Evolutionary conservation across 2,113 vertebrate genomes (phyloP).

Genomic region (Furnarius figulus): DNA sequence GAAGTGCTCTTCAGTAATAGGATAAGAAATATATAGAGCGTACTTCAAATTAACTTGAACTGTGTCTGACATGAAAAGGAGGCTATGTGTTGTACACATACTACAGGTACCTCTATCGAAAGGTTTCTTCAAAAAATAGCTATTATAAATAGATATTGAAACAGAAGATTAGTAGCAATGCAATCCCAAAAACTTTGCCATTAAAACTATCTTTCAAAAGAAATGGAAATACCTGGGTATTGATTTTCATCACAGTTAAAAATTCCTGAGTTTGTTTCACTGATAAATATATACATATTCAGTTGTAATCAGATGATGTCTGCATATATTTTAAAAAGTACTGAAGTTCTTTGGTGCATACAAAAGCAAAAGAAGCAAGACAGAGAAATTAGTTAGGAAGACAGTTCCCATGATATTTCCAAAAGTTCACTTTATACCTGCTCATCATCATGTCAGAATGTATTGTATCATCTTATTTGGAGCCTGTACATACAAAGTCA

Average conservation of each 20-base stretch:
- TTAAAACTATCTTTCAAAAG: not conserved
- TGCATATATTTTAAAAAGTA: not conserved
- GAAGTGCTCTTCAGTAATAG: not conserved
- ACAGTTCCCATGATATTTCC: not conserved
- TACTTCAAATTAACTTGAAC: not conserved
- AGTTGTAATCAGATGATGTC: not conserved
- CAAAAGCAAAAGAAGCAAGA: not conserved
- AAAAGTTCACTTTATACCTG: not conserved
- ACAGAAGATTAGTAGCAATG: not conserved
- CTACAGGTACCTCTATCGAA: not conserved
- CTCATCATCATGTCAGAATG: not conserved
- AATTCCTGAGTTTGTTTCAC: not conserved
- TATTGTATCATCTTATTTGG: not conserved
- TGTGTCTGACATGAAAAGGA: not conserved
- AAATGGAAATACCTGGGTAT: not conserved
- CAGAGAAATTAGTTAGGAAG: not conserved
- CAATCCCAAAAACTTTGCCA: not conserved
- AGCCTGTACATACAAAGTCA: not conserved
- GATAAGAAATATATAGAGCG: not conserved
- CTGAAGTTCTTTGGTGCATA: not conserved
- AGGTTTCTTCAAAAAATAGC: not conserved
- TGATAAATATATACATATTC: too few relatives aligned
- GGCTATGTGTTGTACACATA: not conserved
- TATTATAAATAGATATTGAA: not conserved
- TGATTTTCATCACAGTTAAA: not conserved